Base-by-base conservation (phyloP, 2,113 vertebrate genomes). In the Gorsachius goisagi region DNA sequence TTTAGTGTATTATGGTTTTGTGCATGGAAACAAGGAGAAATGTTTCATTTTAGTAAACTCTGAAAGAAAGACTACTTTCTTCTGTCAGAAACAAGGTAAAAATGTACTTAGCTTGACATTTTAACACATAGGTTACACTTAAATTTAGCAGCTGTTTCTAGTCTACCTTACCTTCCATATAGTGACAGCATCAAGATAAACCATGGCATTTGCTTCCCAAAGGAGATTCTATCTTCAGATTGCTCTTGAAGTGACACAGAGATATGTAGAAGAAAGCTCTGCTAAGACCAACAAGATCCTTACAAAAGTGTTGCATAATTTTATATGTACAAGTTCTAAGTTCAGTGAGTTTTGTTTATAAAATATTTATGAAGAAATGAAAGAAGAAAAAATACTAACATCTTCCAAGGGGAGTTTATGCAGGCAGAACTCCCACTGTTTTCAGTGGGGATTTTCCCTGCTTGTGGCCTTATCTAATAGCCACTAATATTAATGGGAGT, bases 61-160 rank as follows among this genome's bases (percentile, higher is more conserved):
- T 64, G 83, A 63, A 93, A 93, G 58, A 96, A 82, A 28, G 7
- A 91, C 72, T 49, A 56, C 72, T 95, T 92, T 82, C 15, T 93
- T 97, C 67, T 79, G 28, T 89, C 62, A 97, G 86, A 53, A 49
- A 56, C 47, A 86, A 84, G 18, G 73, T 93, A 90, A 89, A 89
- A 93, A 90, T 91, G 8, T 75, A 76, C 55, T 73, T 68, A 73
- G 49, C 35, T 62, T 96, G 78, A 94, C 90, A 86, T 89, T 87
- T 94, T 92, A 95, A 82, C 81, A 75, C 27, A 53, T 52, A 92
- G 76, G 75, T 89, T 96, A 60, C 63, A 71, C 88, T 95, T 55
- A 89, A 95, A 95, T 82, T 68, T 89, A 94, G 80, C 91, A 97
- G 73, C 76, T 96, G 69, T 95, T 97, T 95, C 86, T 91, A 88